These are phyloP conservation scores for Dolichomitus sp. DNA, from an alignment of 2,888 invertebrate species.

Conservation along the genomic window DNA sequence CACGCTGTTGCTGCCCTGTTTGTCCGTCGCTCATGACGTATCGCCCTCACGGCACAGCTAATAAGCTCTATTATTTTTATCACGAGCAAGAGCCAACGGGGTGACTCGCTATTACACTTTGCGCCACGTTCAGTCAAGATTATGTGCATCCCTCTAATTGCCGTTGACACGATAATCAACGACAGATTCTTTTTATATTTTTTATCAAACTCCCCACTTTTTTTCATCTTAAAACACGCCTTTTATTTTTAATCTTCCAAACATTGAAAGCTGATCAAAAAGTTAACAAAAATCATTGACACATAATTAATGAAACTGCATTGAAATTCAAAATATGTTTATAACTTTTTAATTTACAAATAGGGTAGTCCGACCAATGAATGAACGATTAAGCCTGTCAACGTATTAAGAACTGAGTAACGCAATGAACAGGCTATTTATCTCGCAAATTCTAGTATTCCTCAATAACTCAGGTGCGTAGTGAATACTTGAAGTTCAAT, in stretches of 20 bases:
- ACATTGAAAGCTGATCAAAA: background rate
- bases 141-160: constrained; percentile 29
- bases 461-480: too few species aligned
- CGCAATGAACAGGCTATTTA: too few species aligned
- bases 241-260: background rate
- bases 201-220: background rate
- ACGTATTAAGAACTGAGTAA: too few species aligned
- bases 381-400: too few species aligned
- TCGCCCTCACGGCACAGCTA: constrained; percentile 69
- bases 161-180: constrained; percentile 40
- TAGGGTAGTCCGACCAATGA: too few species aligned
- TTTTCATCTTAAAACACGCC: background rate
- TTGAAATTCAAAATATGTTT: too few species aligned
- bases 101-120: constrained; percentile 38
- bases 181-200: constrained; percentile 23
- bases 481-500: too few species aligned
- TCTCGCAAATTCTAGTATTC: too few species aligned
- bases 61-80: constrained; percentile 81
- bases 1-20: constrained; percentile 59
- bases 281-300: background rate
- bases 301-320: too few species aligned
- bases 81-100: constrained; percentile 61
- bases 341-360: too few species aligned
- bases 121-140: constrained; percentile 25
- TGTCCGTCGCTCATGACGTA: constrained; percentile 34